Evolutionary conservation across 2,888 invertebrate genomes (phyloP), one percentile per base, ranked within the genome.

Genomic region (Dascillus cervinus): DNA sequence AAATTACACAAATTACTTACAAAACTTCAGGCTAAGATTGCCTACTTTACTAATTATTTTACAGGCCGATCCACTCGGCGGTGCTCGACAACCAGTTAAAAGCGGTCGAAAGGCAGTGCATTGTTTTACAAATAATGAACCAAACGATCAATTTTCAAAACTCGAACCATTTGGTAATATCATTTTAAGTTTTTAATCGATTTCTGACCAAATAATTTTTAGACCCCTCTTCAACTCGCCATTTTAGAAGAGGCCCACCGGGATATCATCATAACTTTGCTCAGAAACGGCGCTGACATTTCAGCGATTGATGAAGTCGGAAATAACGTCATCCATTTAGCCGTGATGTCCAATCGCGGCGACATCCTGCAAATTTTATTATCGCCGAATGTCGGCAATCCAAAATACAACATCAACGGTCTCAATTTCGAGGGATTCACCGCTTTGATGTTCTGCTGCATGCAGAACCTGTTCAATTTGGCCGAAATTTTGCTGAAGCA

Each of bases 221-320:
- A 73, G 72, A 68, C 71, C 0, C 62, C 73, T 0, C 50, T 73
- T 0, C 68, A 66, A 32, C 52, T 73, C 46, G 60, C 71, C 0
- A 47, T 73, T 0, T 29, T 56, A 3, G 20, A 62, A 32, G 50
- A 62, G 6, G 47, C 52, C 0, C 24, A 39, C 4, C 32, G 54
- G 0, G 34, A 49, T 0, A 55, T 66, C 26, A 58, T 66, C 0
- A 28, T 46, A 1, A 14, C 56, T 0, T 52, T 73, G 6, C 51
- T 72, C 1, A 42, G 52, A 1, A 47, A 58, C 26, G 67, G 67
- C 1, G 72, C 72, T 0, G 62, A 67, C 27, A 46, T 64, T 0
- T 34, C 64, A 2, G 46, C 52, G 0, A 27, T 46, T 0, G 70
- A 72, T 34, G 51, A 52, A 0, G 65, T 69, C 1, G 60, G 67